phyloP scores from a whole-genome alignment of 2,888 invertebrate species.

The Morpho deidamia region DNA sequence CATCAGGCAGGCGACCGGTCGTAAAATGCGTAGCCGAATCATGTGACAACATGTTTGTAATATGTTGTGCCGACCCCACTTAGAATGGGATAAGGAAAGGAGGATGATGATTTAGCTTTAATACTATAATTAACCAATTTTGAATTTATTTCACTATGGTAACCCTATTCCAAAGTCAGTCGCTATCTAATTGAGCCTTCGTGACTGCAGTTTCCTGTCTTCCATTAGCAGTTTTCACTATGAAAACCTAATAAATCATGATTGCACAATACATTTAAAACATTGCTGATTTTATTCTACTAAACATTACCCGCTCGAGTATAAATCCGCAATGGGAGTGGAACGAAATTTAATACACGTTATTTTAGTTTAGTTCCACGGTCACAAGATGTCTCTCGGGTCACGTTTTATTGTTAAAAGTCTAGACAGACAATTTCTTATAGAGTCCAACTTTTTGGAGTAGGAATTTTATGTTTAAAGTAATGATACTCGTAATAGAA shows the following conservation, averaged over 20 bases:
- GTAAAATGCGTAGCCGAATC: too few relatives aligned
- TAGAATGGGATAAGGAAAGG: too few relatives aligned
- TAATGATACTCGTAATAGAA: too few relatives aligned
- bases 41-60: too few relatives aligned
- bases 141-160: neutral
- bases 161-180: slow-evolving; percentile 31
- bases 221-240: slow-evolving; percentile 52
- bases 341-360: neutral
- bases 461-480: too few relatives aligned
- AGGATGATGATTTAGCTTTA: too few relatives aligned
- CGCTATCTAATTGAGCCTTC: slow-evolving; percentile 64
- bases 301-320: neutral
- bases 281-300: slow-evolving; percentile 11
- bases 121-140: too few relatives aligned
- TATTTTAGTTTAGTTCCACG: slow-evolving; percentile 3
- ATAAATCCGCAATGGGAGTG: slow-evolving; percentile 6
- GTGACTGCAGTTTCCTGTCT: slow-evolving; percentile 57
- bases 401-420: slow-evolving; percentile 25
- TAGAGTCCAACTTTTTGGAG: slow-evolving; percentile 7
- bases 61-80: too few relatives aligned
- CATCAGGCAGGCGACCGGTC: too few relatives aligned
- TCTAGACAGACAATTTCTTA: slow-evolving; percentile 27
- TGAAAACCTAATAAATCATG: neutral
- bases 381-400: slow-evolving; percentile 14
- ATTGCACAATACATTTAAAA: neutral